Base-by-base conservation (phyloP, 2,113 vertebrate species). In the Ceuthmochares aereus region DNA sequence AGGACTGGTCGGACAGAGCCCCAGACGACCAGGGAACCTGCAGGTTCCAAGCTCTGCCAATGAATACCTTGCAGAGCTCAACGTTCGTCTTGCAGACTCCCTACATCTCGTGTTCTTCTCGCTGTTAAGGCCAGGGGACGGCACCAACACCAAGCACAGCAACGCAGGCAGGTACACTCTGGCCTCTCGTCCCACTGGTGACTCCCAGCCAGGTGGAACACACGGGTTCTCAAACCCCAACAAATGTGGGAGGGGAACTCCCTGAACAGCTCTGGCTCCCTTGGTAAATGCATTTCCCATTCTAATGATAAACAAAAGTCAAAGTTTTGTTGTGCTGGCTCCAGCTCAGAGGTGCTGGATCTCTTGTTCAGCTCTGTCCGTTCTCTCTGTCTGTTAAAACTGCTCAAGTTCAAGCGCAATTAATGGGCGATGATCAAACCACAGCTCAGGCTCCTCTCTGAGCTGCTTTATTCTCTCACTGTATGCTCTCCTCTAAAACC, bases 171-270 rank as follows among this genome's bases (percentile, higher is more conserved):
- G 69, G 18, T 0, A 4, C 5, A 7, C 25, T 13, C 42, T 37
- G 60, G 32, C 26, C 0, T 16, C 40, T 16, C 56, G 55, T 17
- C 14, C 81, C 68, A 43, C 42, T 42, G 54, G 25, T 7, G 13
- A 76, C 23, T 20, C 11, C 64, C 0, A 0, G n/a, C 30, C 8
- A 0, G 77, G 66, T 7, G 5, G 43, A 32, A 47, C 3, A 17
- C 37, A 21, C 32, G 19, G 17, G 11, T 67, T 32, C 66, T 14
- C 54, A 85, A 16, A 51, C 12, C 15, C 21, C 20, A 40, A n/a
- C n/a, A 6, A 29, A 23, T 14, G 40, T n/a, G 37, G 22, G 23
- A n/a, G 37, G 27, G 12, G 18, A 37, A 40, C 4, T 22, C 45
- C n/a, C 23, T 40, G 14, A 12, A n/a, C 12, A 54, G 40, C 29